Evolutionary conservation across 2,797 vertebrate species (phyloP).

Genomic region (Brachyrhaphis roseni): DNA sequence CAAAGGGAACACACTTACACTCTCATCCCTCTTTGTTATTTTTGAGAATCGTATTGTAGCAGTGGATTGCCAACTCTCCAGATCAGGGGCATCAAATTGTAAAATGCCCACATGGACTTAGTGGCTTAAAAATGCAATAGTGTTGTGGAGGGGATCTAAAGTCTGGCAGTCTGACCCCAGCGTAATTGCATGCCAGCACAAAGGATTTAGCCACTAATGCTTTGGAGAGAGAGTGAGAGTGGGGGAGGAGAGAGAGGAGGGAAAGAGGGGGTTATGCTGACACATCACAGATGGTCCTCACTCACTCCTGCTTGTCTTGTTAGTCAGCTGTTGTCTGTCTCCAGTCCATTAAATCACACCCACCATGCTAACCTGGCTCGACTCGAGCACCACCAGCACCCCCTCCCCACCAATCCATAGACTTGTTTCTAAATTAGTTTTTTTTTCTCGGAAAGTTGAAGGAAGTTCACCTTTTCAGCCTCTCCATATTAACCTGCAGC

Average conservation of each 20-base stretch:
- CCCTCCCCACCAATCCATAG: slow-evolving; percentile 9
- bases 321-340: slow-evolving; percentile 70
- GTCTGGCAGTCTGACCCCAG: slow-evolving; percentile 71
- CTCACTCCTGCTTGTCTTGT: slow-evolving; percentile 56
- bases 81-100: slow-evolving; percentile 71
- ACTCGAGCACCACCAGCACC: slow-evolving; percentile 6
- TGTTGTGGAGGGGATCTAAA: slow-evolving; percentile 63
- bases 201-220: slow-evolving; percentile 82
- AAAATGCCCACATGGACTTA: slow-evolving; percentile 73
- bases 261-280: slow-evolving; percentile 63
- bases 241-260: background rate
- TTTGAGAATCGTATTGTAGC: slow-evolving; percentile 55
- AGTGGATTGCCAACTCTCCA: slow-evolving; percentile 58
- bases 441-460: slow-evolving; percentile 3
- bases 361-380: slow-evolving; percentile 46
- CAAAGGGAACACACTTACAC: slow-evolving; percentile 14
- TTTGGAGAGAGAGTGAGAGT: slow-evolving; percentile 56
- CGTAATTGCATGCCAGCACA: slow-evolving; percentile 81
- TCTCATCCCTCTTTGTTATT: slow-evolving; percentile 32
- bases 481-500: background rate
- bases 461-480: background rate
- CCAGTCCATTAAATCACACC: slow-evolving; percentile 61
- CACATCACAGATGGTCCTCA: slow-evolving; percentile 73
- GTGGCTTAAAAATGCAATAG: slow-evolving; percentile 76
- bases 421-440: slow-evolving; percentile 30